A percentile compares a stretch with the other conserved stretches of the same genome.
Evolutionary conservation across 2,888 invertebrate genomes (phyloP).

Genomic region (Nephrocerus scutellatus): DNA sequence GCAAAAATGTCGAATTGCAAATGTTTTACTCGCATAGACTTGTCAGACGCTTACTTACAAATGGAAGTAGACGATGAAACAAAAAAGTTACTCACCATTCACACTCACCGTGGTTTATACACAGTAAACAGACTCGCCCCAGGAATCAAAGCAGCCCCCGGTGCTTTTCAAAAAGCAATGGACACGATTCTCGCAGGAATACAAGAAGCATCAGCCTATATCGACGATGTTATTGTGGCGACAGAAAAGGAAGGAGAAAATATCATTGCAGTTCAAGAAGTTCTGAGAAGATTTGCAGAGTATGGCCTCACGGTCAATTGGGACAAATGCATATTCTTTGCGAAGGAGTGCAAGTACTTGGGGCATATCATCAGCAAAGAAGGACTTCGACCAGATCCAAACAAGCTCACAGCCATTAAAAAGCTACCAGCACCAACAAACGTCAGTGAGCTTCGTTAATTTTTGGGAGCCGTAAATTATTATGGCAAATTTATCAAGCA

Average conservation of each 20-base stretch:
- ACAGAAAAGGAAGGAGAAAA: neutral
- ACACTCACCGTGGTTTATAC: neutral
- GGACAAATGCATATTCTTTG: slow-evolving; percentile 8
- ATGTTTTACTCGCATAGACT: slow-evolving; percentile 10
- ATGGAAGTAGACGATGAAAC: slow-evolving; percentile 11
- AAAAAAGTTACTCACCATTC: neutral
- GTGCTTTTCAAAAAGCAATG: slow-evolving; percentile 16
- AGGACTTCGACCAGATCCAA: slow-evolving; percentile 7
- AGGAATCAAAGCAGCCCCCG: slow-evolving; percentile 18
- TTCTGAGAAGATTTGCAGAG: slow-evolving; percentile 4
- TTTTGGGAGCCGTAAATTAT: slow-evolving; percentile 16
- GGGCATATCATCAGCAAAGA: slow-evolving; percentile 10
- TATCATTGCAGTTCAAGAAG: neutral
- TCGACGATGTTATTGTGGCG: slow-evolving; percentile 15
- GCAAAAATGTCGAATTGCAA: slow-evolving; percentile 3
- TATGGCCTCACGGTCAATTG: slow-evolving; percentile 7
- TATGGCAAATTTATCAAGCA: slow-evolving; percentile 18
- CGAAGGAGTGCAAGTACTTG: slow-evolving; percentile 4
- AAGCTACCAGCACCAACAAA: slow-evolving; percentile 10
- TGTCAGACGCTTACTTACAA: slow-evolving; percentile 14
- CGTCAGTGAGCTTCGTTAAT: slow-evolving; percentile 12
- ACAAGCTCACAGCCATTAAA: slow-evolving; percentile 1
- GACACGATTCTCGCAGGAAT: slow-evolving; percentile 13
- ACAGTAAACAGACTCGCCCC: slow-evolving; percentile 11
- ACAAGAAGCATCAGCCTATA: slow-evolving; percentile 7